Percentiles rank a stretch among this genome's conserved stretches.
These are phyloP conservation scores for Sula dactylatra DNA, from an alignment of 2,113 vertebrate species.

Conservation along the genomic window DNA sequence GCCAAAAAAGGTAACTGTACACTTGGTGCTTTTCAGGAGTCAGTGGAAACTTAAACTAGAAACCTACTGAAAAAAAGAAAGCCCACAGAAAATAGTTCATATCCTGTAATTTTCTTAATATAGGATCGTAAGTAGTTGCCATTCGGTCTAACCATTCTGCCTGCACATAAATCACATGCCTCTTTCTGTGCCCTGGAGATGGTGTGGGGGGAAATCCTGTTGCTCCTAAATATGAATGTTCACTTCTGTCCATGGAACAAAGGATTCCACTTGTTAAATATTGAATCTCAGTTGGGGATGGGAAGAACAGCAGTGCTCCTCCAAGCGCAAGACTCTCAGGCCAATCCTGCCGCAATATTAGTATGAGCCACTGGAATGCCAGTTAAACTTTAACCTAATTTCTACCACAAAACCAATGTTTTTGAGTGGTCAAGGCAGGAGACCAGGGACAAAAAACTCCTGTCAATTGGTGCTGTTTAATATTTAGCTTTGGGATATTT, in stretches of 20 bases:
- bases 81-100: background rate
- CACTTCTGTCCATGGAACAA: background rate
- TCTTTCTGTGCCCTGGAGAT: background rate
- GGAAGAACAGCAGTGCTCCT: background rate
- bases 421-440: background rate
- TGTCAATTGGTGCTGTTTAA: background rate
- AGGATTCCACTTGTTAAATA: accelerated
- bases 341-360: background rate
- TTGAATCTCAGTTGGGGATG: background rate
- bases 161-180: background rate
- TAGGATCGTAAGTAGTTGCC: background rate
- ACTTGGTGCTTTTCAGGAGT: background rate
- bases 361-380: background rate
- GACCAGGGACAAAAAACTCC: background rate
- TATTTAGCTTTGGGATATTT: background rate
- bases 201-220: background rate
- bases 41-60: background rate
- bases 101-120: background rate
- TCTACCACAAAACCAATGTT: background rate
- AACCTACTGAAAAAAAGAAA: background rate
- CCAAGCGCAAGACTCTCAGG: background rate
- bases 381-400: background rate
- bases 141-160: background rate
- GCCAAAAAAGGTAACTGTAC: background rate
- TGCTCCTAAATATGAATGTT: background rate